phyloP scores from a whole-genome alignment of 2,888 invertebrate species.

The Criorhina ranunculi region DNA sequence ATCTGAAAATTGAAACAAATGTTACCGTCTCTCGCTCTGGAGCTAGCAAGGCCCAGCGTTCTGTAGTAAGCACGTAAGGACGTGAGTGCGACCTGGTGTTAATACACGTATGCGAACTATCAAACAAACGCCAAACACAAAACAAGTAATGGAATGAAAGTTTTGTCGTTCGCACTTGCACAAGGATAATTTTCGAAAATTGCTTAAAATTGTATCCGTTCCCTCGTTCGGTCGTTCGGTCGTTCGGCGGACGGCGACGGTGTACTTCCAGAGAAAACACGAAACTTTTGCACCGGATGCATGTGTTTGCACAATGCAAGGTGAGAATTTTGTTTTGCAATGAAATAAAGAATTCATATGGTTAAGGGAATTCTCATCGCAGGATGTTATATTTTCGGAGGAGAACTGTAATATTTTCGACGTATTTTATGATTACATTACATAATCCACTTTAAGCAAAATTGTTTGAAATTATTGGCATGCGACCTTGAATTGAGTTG shows the following conservation, averaged over 20 bases:
- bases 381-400: not conserved
- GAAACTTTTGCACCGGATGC: slow-evolving; percentile 5
- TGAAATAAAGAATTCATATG: slow-evolving; percentile 47
- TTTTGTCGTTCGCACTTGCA: slow-evolving; percentile 65
- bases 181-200: slow-evolving; percentile 66
- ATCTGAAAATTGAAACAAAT: slow-evolving; percentile 70
- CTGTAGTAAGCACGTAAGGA: slow-evolving; percentile 4
- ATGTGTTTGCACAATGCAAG: slow-evolving; percentile 10
- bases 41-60: not conserved
- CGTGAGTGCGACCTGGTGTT: slow-evolving; percentile 18
- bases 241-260: not conserved
- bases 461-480: no score
- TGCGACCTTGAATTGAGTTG: no score
- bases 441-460: no score
- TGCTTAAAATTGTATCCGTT: slow-evolving; percentile 60
- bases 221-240: not conserved
- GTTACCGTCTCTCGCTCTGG: slow-evolving; percentile 24
- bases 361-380: not conserved
- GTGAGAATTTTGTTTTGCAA: slow-evolving; percentile 47
- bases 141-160: slow-evolving; percentile 59
- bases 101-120: slow-evolving; percentile 56
- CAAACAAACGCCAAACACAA: slow-evolving; percentile 58
- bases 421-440: not conserved
- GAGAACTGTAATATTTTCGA: not conserved
- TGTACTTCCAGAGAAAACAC: slow-evolving; percentile 33